Evolutionary conservation across 2,888 invertebrate genomes (phyloP).

Genomic region (Sepiola atlantica): DNA sequence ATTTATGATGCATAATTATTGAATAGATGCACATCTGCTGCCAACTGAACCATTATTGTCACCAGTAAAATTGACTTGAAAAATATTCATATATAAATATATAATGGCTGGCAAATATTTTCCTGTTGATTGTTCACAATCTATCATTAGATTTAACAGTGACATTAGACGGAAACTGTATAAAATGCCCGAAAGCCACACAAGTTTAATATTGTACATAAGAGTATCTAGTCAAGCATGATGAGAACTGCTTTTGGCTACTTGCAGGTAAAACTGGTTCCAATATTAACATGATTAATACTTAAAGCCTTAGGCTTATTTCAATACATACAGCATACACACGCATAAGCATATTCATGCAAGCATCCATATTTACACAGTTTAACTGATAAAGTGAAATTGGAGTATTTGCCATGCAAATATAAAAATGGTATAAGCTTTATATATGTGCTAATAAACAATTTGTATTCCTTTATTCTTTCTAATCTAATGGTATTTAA

Average conservation of each 20-base stretch:
- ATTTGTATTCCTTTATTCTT: neutral
- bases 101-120: neutral
- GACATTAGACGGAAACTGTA: neutral
- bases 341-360: neutral
- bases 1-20: neutral
- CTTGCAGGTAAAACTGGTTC: neutral
- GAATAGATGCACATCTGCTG: neutral
- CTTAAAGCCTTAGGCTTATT: neutral
- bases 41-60: neutral
- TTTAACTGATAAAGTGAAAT: neutral
- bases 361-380: neutral
- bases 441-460: neutral
- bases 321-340: neutral
- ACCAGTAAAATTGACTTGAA: neutral
- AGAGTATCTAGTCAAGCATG: neutral
- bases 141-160: neutral
- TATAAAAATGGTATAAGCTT: neutral
- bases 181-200: neutral
- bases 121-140: slow-evolving; percentile 1
- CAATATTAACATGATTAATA: neutral
- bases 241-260: slow-evolving; percentile 10
- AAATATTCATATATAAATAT: neutral
- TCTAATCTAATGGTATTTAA: neutral
- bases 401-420: neutral
- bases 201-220: neutral